phyloP scores from a whole-genome alignment of 2,797 vertebrate species.

The Tauraco hartlaubi region DNA sequence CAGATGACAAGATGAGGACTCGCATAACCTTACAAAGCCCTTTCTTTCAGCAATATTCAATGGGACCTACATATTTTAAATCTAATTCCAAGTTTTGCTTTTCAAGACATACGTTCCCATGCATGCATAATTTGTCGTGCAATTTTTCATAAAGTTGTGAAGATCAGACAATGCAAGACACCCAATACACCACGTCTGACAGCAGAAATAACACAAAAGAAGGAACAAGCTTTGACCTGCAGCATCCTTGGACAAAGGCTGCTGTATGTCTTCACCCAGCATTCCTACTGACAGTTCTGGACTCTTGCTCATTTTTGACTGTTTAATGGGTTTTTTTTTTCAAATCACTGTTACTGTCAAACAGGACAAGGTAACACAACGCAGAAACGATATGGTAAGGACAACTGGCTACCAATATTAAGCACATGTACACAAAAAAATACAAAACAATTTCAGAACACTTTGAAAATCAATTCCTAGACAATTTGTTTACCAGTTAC shows the following conservation, averaged over 20 bases:
- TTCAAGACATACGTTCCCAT: rapidly evolving
- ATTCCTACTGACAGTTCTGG: not conserved
- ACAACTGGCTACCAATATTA: not conserved
- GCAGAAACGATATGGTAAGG: rapidly evolving
- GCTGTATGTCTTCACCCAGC: not conserved
- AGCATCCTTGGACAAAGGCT: not conserved
- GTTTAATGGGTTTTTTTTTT: too few relatives aligned
- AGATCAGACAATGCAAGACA: not conserved
- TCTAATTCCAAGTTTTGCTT: rapidly evolving
- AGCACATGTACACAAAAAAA: not conserved
- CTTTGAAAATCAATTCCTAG: not conserved
- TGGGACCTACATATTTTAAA: not conserved
- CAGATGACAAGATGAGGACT: not conserved
- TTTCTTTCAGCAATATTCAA: not conserved
- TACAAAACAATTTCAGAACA: not conserved
- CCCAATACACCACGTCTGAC: rapidly evolving
- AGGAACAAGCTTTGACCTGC: not conserved
- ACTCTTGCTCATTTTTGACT: not conserved
- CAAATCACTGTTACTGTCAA: not conserved
- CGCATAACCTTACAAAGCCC: not conserved
- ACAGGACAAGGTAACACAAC: not conserved
- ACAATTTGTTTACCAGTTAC: not conserved
- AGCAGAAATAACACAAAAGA: rapidly evolving
- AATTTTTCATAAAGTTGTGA: not conserved
- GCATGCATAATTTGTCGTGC: rapidly evolving